These are phyloP conservation scores for Empidonax alnorum DNA, from an alignment of 2,113 vertebrate genomes.

Conservation along the genomic window DNA sequence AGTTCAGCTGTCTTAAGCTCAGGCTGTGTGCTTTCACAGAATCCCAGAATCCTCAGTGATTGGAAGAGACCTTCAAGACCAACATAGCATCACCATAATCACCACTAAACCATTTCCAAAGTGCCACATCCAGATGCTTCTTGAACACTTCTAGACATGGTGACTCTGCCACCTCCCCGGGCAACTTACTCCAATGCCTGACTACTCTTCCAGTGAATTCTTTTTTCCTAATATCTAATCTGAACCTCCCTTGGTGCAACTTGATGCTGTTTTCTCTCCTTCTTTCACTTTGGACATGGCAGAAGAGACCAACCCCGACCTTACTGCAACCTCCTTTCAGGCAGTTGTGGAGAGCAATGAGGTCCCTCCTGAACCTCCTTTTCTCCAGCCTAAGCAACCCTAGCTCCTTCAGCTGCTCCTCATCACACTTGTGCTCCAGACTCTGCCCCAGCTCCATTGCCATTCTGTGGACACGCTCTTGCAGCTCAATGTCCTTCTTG, in stretches of 20 bases:
- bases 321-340: not conserved
- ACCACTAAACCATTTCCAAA: not conserved
- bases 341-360: not conserved
- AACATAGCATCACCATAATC: not conserved
- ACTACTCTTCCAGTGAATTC: not conserved
- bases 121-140: not conserved
- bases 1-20: not conserved
- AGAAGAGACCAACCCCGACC: not conserved
- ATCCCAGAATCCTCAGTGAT: not conserved
- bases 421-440: not conserved
- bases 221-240: not conserved
- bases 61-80: not conserved
- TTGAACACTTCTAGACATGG: not conserved
- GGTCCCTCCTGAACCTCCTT: not conserved
- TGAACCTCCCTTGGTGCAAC: not conserved
- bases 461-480: not conserved
- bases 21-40: not conserved
- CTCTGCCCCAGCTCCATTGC: not conserved
- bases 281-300: not conserved
- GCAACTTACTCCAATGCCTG: not conserved
- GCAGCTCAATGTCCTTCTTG: rapidly evolving
- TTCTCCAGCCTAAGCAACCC: not conserved
- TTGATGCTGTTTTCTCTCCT: not conserved
- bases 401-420: not conserved
- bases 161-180: not conserved